phyloP scores from a whole-genome alignment of 1,140 invertebrate genomes.

The Drosophila mauritiana region DNA sequence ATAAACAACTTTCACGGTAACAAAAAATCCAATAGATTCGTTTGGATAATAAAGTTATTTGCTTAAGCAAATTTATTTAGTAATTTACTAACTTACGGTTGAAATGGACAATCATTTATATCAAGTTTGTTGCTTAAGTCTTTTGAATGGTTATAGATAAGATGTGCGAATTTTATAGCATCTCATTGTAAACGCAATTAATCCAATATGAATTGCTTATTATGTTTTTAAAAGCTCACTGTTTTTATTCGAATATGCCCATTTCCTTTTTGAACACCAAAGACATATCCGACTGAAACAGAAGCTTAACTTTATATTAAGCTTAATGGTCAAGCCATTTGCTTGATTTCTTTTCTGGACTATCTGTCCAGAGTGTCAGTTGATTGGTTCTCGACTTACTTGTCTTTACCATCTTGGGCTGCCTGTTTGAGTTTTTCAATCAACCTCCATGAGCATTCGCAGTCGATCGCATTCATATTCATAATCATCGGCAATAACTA shows the following conservation, averaged over 20 bases:
- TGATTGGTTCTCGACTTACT: conserved; percentile 48
- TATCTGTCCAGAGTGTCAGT: conserved; percentile 9
- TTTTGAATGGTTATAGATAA: conserved; percentile 16
- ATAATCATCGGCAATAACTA: conserved; percentile 38
- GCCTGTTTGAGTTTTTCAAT: conserved; percentile 33
- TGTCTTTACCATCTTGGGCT: conserved; percentile 42
- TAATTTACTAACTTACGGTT: no score
- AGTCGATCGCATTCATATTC: conserved; percentile 36
- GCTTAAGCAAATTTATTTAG: no score
- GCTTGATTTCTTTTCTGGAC: not conserved
- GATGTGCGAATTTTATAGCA: no score
- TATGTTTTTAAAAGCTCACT: no score
- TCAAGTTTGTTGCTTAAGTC: conserved; percentile 56
- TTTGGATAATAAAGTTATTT: no score
- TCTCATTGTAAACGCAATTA: no score
- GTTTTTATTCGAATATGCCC: no score
- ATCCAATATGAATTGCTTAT: no score
- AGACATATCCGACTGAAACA: not conserved
- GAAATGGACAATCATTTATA: no score
- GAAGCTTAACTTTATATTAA: not conserved
- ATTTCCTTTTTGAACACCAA: not conserved
- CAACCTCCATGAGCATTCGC: conserved; percentile 33
- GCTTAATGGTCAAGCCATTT: conserved; percentile 1
- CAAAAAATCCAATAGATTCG: no score
- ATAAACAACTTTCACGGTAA: no score